A percentile compares a stretch with the other conserved stretches of the same genome.
Conservation (phyloP, 2,888 invertebrate genomes). For the Philaethria dido region DNA sequence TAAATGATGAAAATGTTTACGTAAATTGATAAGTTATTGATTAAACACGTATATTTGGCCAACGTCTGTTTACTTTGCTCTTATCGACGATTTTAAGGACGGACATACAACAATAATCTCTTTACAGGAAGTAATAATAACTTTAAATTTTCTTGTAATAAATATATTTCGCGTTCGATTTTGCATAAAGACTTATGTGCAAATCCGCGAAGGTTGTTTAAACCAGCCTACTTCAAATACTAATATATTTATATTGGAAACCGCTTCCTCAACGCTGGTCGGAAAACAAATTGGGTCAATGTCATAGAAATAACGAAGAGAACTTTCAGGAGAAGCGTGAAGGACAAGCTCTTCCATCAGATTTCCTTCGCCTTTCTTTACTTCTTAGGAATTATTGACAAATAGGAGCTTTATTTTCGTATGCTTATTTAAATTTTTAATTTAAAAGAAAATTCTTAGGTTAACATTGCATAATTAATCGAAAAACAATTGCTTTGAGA, state of each 20-base stretch:
- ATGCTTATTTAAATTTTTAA: too few species aligned
- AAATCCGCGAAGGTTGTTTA: conserved; percentile 35
- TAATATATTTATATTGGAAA: conserved; percentile 28
- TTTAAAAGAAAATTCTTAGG: conserved; percentile 12
- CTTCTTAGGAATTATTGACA: not conserved
- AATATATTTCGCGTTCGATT: conserved; percentile 38
- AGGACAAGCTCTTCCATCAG: conserved; percentile 18
- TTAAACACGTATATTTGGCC: conserved; percentile 28
- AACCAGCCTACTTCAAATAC: conserved; percentile 35
- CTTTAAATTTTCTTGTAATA: conserved; percentile 36
- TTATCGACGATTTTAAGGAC: conserved; percentile 28
- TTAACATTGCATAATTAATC: conserved; percentile 17
- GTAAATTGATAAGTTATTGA: conserved; percentile 35
- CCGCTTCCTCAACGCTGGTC: conserved; percentile 23
- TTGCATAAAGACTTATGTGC: conserved; percentile 34
- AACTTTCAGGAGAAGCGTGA: conserved; percentile 16
- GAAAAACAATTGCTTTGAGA: conserved; percentile 18
- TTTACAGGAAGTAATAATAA: conserved; percentile 19
- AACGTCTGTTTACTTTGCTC: conserved; percentile 22
- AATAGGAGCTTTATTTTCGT: not conserved
- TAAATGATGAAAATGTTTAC: conserved; percentile 29
- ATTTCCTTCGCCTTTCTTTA: conserved; percentile 25
- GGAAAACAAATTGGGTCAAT: conserved; percentile 43
- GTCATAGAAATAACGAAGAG: conserved; percentile 32
- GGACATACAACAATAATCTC: conserved; percentile 22